Conservation (phyloP, 2,113 vertebrate species). For the Platanista minor region DNA sequence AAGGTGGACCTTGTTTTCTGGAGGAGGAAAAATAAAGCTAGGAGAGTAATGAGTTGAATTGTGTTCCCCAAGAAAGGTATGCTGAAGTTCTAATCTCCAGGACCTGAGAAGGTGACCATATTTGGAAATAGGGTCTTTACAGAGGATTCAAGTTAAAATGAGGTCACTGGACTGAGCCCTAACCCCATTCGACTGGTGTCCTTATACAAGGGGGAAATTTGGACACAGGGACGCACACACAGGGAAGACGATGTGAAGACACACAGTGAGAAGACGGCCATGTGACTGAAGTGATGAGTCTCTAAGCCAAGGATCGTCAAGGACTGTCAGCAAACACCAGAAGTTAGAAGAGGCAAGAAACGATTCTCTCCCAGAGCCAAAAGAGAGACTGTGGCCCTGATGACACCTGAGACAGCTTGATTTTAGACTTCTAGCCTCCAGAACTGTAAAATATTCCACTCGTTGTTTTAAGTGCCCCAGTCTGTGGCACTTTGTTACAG, state of each 20-base stretch:
- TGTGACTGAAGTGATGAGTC: accelerated
- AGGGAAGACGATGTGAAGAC: neutral
- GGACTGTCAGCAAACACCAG: neutral
- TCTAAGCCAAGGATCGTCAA: neutral
- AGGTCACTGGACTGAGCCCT: neutral
- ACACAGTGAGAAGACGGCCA: accelerated
- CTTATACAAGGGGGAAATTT: neutral
- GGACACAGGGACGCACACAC: neutral
- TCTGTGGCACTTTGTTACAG: neutral
- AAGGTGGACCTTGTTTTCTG: neutral
- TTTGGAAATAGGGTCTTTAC: neutral
- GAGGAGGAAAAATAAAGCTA: neutral
- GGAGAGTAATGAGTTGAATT: neutral
- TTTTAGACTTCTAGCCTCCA: neutral
- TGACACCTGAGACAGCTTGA: neutral
- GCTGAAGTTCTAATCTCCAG: neutral
- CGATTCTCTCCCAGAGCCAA: accelerated
- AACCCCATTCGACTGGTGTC: accelerated
- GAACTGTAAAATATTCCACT: neutral
- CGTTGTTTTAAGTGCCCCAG: accelerated
- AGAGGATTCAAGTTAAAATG: neutral
- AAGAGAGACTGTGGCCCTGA: neutral
- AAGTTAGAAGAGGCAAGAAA: neutral
- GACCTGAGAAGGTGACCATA: neutral
- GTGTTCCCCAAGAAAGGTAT: neutral